Base-by-base conservation (phyloP, 2,113 vertebrate genomes). In the Callithrix jacchus region DNA sequence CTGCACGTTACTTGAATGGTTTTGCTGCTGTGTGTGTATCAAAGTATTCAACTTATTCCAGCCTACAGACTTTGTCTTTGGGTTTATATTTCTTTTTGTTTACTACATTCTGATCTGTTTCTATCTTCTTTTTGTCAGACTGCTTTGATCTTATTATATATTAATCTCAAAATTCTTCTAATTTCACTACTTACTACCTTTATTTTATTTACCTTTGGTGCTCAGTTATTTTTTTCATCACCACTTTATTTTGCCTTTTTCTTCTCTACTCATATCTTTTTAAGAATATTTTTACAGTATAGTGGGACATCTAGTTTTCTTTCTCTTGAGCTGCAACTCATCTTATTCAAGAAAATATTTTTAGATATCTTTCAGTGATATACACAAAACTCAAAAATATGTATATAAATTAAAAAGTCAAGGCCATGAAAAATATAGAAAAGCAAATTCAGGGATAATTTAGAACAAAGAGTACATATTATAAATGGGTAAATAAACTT, bases 191-290 rank as follows among this genome's bases (percentile, higher is more conserved):
- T 84, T 49, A 35, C 9, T 49, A 30, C 47, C 8, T 70, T 5
- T 58, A 66, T 45, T 70, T 5, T 52, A 66, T 45, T 79, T 45
- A 87, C 11, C 35, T n/a, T 87, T 76, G 80, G 18, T 66, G 35
- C 37, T 58, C 35, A 83, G 52, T 47, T 35, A 64, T 71, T 91
- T 97, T 97, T 87, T 74, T 13, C 70, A 66, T 80, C 54, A 47
- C 4, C 5, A 80, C 3, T 73, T 90, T 40, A 40, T 54, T 32
- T 95, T 3, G 27, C 27, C n/a, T 32, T 79, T 85, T 42, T 91
- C 14, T 76, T 6, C 8, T 1, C 58, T 3, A 37, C 23, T 68
- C 32, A 16, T 3, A 66, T 37, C 14, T 90, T 92, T 90, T 92
- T 73, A 21, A 68, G 47, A 68, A 54, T 80, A 25, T 93, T 91